Evolutionary conservation across 2,888 invertebrate species (phyloP).

Genomic region (Cheilosia scutellata): DNA sequence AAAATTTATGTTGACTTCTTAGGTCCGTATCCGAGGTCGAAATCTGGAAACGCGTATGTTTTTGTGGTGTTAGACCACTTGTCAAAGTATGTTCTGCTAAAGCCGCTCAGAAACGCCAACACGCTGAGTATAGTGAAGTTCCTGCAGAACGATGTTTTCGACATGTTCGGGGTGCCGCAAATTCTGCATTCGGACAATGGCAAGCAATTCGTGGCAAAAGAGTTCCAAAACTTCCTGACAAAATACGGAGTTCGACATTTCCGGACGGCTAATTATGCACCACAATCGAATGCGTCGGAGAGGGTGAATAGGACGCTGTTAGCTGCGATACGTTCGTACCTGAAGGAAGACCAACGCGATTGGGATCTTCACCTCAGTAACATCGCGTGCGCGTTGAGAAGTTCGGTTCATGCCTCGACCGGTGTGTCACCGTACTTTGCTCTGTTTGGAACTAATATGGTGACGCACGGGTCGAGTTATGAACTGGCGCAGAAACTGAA

Average conservation of each 20-base stretch:
- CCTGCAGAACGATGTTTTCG: background rate
- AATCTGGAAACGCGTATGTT: background rate
- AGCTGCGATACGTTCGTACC: constrained; percentile 77
- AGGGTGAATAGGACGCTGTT: constrained; percentile 78
- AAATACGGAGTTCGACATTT: background rate
- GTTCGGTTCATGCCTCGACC: background rate
- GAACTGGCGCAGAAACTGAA: background rate
- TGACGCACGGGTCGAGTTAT: background rate
- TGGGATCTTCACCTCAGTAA: constrained; percentile 58
- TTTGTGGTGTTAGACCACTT: background rate
- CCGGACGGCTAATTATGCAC: constrained; percentile 57
- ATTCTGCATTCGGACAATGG: constrained; percentile 77
- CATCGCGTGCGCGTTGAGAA: background rate
- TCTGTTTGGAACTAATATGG: background rate
- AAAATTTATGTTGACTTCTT: constrained; percentile 6
- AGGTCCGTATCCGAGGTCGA: background rate
- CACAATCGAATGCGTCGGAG: constrained; percentile 79
- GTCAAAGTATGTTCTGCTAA: background rate
- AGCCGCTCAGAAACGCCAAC: constrained; percentile 9
- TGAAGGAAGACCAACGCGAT: constrained; percentile 60
- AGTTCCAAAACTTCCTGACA: constrained; percentile 55
- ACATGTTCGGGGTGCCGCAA: constrained; percentile 22
- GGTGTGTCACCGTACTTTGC: background rate
- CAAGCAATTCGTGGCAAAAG: constrained; percentile 72
- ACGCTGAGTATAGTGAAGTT: background rate